Evolutionary conservation across 2,888 invertebrate species (phyloP).

Genomic region (Schrankia costaestrigalis): DNA sequence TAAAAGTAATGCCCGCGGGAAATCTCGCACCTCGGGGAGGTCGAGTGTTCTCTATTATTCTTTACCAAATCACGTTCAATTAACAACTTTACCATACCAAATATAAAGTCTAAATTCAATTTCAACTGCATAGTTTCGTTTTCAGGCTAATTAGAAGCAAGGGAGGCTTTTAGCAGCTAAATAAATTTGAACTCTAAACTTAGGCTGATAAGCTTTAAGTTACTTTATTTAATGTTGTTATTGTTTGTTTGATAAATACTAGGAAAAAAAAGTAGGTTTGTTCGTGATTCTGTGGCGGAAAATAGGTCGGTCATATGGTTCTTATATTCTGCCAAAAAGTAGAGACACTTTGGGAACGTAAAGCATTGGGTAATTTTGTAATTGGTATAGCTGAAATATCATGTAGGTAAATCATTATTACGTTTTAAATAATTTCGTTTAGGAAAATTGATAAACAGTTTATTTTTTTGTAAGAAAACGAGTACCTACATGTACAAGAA

Average conservation of each 20-base stretch:
- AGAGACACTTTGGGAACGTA: too few relatives aligned
- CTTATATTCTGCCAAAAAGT: too few relatives aligned
- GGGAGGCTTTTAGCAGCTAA: conserved; percentile 40
- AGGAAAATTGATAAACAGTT: too few relatives aligned
- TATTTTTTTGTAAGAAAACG: too few relatives aligned
- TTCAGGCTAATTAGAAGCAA: conserved; percentile 74
- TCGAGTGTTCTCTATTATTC: conserved; percentile 75
- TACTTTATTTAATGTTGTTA: conserved; percentile 13
- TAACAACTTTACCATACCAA: conserved; percentile 34
- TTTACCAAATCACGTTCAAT: conserved; percentile 32
- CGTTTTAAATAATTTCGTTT: too few relatives aligned
- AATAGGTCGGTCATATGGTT: conserved; percentile 7
- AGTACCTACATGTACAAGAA: too few relatives aligned
- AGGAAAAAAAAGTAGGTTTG: conserved; percentile 26
- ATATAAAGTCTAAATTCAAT: conserved; percentile 33
- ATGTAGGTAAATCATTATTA: too few relatives aligned
- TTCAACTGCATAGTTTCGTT: conserved; percentile 46
- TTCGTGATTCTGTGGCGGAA: conserved; percentile 19
- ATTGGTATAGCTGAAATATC: too few relatives aligned
- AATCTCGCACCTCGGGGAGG: conserved; percentile 61
- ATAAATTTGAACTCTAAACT: conserved; percentile 47
- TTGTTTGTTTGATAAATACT: conserved; percentile 34
- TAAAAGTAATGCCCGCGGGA: conserved; percentile 52
- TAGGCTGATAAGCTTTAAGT: conserved; percentile 24
- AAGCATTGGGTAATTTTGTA: too few relatives aligned